Base-by-base conservation (phyloP, 1,140 invertebrate species). In the Zaprionus taronus region DNA sequence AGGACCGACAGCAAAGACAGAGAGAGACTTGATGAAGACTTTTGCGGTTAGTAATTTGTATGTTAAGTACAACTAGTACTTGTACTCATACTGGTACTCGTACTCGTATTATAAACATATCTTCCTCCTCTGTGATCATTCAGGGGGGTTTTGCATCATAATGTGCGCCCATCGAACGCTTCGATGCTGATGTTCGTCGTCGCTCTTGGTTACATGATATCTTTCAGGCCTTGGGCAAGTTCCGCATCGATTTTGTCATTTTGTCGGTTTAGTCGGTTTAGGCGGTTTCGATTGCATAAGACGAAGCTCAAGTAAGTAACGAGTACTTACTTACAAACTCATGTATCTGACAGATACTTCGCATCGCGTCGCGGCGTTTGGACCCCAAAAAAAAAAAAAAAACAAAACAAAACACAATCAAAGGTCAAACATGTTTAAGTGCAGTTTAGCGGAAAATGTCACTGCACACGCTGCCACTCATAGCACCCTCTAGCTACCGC, bases 21-120 rank as follows among this genome's bases (percentile, higher is more conserved):
- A 31, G 28, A 28, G 38, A 24, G 63, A 66, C 47, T 72, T 74
- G 81, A 83, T 84, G 72, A 82, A 82, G 83, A 72, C 83, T 87
- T 89, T 68, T 89, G 83, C 81, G 83, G 83, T 87, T 89, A 89
- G 73, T 78, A 87, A 87, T 87, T 89, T 89, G 80, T 87, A 71
- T 31, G 63, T 12, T 62, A 74, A 49, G 36, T 75, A 70, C 49
- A 9, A 47, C 6, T 17, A 17, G 6, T 47, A 47, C 41, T 17
- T n/a, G 41, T 44, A 44, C 4, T 26, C 24, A 15, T 41, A 41
- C 15, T 15, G 2, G 34, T 28, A 28, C 31, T 31, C 31, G 2
- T 38, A 38, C 36, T 38, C 15, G 55, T 58, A 70, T 69, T 62
- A 74, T 87, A 80, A 67, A 44, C 64, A 72, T 80, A 77, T 74